phyloP scores from a whole-genome alignment of 92 coral and sea anemone genomes.

The Meandrina meandrites region DNA sequence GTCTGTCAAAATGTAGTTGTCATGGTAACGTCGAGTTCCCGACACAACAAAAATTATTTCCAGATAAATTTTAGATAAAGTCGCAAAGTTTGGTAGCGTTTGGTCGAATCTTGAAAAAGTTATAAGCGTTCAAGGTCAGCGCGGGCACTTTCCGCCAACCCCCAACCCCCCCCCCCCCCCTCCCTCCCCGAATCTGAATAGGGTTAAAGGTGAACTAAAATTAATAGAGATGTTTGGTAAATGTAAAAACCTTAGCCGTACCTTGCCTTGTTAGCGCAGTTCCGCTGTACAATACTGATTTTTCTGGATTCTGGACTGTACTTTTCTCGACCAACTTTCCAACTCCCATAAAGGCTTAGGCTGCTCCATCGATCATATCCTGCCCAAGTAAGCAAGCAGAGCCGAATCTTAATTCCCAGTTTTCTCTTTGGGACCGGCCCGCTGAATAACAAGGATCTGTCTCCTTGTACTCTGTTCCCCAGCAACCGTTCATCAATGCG shows the following conservation, averaged over 20 bases:
- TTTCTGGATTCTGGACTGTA: slow-evolving; percentile 70
- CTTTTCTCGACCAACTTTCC: slow-evolving; percentile 59
- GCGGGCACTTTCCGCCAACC: no score
- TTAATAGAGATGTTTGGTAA: not conserved
- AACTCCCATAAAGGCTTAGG: slow-evolving; percentile 66
- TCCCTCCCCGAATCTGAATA: no score
- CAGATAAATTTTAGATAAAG: no score
- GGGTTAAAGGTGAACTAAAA: not conserved
- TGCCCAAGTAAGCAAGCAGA: not conserved
- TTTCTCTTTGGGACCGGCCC: no score
- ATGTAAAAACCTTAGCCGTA: not conserved
- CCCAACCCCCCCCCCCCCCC: no score
- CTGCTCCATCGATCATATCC: slow-evolving; percentile 73
- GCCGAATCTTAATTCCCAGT: no score
- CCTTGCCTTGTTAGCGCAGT: slow-evolving; percentile 48
- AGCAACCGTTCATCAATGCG: slow-evolving; percentile 13
- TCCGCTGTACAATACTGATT: slow-evolving; percentile 63
- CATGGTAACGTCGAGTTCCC: no score
- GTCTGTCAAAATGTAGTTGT: no score
- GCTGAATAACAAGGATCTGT: slow-evolving; percentile 12
- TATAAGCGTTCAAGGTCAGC: no score
- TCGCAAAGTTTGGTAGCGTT: no score
- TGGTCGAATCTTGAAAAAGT: no score
- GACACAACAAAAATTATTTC: no score
- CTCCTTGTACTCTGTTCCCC: not conserved